Evolutionary conservation across 2,888 invertebrate genomes (phyloP).

Genomic region (Crioceris asparagi): DNA sequence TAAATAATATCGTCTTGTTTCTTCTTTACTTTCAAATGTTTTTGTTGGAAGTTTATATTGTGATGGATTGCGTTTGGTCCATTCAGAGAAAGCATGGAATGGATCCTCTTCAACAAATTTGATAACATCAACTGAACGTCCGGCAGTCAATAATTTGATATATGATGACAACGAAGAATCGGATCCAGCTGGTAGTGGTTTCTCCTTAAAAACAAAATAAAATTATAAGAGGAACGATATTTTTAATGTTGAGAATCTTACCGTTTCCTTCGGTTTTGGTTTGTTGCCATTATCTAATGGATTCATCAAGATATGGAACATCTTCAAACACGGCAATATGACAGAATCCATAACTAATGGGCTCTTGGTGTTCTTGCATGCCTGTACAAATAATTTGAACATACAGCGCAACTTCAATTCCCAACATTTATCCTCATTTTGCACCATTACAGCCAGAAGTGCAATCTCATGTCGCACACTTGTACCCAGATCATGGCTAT

Average conservation of each 20-base stretch:
- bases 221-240: too few species aligned
- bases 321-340: constrained; percentile 85
- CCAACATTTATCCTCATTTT: constrained; percentile 93
- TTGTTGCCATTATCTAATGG: constrained; percentile 42
- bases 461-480: constrained; percentile 84
- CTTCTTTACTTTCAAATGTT: neutral
- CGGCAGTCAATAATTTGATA: constrained; percentile 8
- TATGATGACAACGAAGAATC: neutral
- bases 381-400: constrained; percentile 75
- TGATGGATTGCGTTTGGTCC: constrained; percentile 52
- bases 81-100: constrained; percentile 57
- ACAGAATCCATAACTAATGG: constrained; percentile 85
- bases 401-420: constrained; percentile 82
- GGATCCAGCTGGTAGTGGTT: too few species aligned
- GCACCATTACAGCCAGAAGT: constrained; percentile 74
- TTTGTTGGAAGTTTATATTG: neutral
- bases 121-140: constrained; percentile 56
- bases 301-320: constrained; percentile 73
- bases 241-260: too few species aligned
- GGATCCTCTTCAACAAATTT: constrained; percentile 65
- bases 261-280: constrained; percentile 17
- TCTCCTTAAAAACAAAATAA: too few species aligned
- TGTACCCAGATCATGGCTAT: constrained; percentile 49
- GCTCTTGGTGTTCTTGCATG: constrained; percentile 64
- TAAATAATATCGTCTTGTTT: constrained; percentile 45